Percentiles rank a stretch among this genome's conserved stretches.
Conservation (phyloP, 2,888 invertebrate species). For the Anodontia alba region DNA sequence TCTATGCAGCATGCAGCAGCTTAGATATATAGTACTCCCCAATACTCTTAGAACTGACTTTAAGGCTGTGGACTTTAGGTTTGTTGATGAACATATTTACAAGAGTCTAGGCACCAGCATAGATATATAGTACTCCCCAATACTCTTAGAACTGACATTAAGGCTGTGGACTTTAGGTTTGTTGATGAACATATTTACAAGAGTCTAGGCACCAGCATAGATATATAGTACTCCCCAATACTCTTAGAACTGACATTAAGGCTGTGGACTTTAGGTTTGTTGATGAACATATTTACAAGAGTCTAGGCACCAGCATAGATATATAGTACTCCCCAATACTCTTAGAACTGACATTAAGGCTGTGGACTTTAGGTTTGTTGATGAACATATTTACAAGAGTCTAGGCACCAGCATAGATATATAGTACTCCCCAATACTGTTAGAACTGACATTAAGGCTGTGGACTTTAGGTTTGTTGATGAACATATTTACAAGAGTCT, state of each 20-base stretch:
- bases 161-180: constrained; percentile 73
- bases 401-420: constrained; percentile 30
- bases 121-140: constrained; percentile 73
- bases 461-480: constrained; percentile 65
- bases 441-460: constrained; percentile 75
- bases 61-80: constrained; percentile 73
- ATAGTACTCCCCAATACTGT: constrained; percentile 72
- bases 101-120: constrained; percentile 40
- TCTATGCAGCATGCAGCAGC: constrained; percentile 40
- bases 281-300: constrained; percentile 40
- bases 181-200: constrained; percentile 43
- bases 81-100: constrained; percentile 42
- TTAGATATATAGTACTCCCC: constrained; percentile 69
- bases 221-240: constrained; percentile 74
- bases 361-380: constrained; percentile 71
- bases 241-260: constrained; percentile 70
- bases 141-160: constrained; percentile 72
- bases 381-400: constrained; percentile 39
- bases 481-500: constrained; percentile 45
- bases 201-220: constrained; percentile 32
- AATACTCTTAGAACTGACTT: constrained; percentile 73
- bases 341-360: constrained; percentile 71
- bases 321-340: constrained; percentile 67
- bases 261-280: constrained; percentile 71
- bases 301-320: constrained; percentile 14